Evolutionary conservation across 2,797 vertebrate species (phyloP).

Genomic region (Semotilus atromaculatus): DNA sequence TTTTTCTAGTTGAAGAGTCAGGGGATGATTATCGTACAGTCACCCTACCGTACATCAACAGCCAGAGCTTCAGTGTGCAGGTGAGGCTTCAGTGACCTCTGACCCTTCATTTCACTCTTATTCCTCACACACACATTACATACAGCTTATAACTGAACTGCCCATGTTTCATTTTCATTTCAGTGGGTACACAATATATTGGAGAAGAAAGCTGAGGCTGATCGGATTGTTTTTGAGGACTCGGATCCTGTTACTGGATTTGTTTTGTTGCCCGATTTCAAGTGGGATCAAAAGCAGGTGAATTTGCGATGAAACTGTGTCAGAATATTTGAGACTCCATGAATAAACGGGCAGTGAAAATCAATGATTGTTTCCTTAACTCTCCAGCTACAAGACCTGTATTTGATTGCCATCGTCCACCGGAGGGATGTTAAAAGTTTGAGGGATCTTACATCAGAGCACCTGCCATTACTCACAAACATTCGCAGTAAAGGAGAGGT

Average conservation of each 20-base stretch:
- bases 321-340: background rate
- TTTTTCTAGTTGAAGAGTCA: constrained; percentile 84
- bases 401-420: constrained; percentile 88
- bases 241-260: constrained; percentile 85
- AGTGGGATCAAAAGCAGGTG: constrained; percentile 98
- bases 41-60: constrained; percentile 86
- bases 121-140: background rate
- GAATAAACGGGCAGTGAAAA: background rate
- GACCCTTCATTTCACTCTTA: background rate
- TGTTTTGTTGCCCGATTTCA: constrained; percentile 92
- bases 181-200: constrained; percentile 98
- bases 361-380: background rate
- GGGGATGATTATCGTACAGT: constrained; percentile 83
- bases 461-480: constrained; percentile 88
- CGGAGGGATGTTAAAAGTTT: constrained; percentile 82
- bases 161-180: background rate
- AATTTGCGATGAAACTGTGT: background rate
- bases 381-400: constrained; percentile 88
- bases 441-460: constrained; percentile 85
- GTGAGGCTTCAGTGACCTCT: constrained; percentile 63
- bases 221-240: constrained; percentile 89
- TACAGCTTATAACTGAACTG: background rate
- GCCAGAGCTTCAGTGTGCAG: constrained; percentile 91
- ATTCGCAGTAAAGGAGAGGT: constrained; percentile 87
- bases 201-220: constrained; percentile 93